Base-by-base conservation (phyloP, 35 echinoderm and acorn worm genomes). In the Strongylocentrotus purpuratus region DNA sequence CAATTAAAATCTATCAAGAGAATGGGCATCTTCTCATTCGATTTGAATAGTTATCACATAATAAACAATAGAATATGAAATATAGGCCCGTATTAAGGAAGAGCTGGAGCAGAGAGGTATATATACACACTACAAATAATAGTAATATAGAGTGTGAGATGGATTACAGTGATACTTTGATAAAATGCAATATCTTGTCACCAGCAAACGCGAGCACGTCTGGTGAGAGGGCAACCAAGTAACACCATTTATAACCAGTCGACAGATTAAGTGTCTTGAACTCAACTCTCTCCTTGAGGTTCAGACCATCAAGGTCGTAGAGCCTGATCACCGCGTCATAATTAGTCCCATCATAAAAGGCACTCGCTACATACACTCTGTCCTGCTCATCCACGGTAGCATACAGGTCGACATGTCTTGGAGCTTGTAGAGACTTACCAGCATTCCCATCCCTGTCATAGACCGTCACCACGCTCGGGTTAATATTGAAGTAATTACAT, bases 371-470 rank as follows among this genome's bases (percentile, higher is more conserved):
- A 91, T 91, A 91, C 22, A 91, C 32, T 33, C 89, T 91, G 89
- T 91, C 89, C 46, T 45, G 32, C 28, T 91, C 89, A 25, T 91
- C 89, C 32, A 91, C 89, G 46, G 89, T 33, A 45, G 46, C 89
- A 47, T 91, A 47, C 35, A 91, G 89, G 33, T 17, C 9, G 22
- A 2, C 14, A 41, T 41, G 35, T 45, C 2, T n/a, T n/a, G n/a
- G 41, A 22, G 18, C 46, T 45, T 9, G 25, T n/a, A 91, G 25
- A 35, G 33, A 12, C 28, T 47, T 91, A 28, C 89, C 89, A 32
- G 32, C 46, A 91, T 91, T 91, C 32, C 89, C 89, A 33, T 91
- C 89, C 46, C 46, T 91, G 89, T 91, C 89, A 47, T 45, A 91
- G 28, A 91, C 32, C 32, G 89, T 91, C 89, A 91, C 89, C 10